Evolutionary conservation across 2,113 vertebrate species (phyloP).

Genomic region (Sorex araneus): DNA sequence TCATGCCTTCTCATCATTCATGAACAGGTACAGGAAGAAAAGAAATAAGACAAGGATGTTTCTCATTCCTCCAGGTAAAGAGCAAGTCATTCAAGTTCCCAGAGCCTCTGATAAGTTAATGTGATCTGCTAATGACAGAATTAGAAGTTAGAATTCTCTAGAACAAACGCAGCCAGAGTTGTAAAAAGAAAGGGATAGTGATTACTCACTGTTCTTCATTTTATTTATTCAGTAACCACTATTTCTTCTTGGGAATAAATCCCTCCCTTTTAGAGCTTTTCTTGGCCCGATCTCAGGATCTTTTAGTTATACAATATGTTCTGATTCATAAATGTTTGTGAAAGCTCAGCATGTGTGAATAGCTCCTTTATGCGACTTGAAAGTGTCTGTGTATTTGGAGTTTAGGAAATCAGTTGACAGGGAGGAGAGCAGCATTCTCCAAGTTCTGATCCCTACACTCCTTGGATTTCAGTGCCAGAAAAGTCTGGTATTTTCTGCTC

Average conservation of each 20-base stretch:
- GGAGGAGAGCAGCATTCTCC: not conserved
- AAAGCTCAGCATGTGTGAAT: not conserved
- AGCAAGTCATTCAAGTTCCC: not conserved
- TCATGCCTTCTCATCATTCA: not conserved
- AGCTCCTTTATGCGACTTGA: slow-evolving; percentile 38
- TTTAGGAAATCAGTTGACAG: slow-evolving; percentile 46
- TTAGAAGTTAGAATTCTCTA: not conserved
- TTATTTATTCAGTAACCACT: not conserved
- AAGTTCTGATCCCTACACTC: not conserved
- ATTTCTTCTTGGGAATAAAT: slow-evolving; percentile 34
- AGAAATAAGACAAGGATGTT: not conserved
- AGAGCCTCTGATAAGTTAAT: not conserved
- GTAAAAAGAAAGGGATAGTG: not conserved
- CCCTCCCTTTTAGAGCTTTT: slow-evolving; percentile 14
- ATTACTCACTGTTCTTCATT: not conserved
- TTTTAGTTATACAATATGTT: slow-evolving; percentile 42
- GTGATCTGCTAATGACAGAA: not conserved
- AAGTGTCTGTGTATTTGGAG: slow-evolving; percentile 8
- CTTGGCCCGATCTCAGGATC: slow-evolving; percentile 34
- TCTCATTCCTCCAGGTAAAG: not conserved
- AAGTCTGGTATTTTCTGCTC: not conserved
- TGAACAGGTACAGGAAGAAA: not conserved
- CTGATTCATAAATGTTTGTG: slow-evolving; percentile 38
- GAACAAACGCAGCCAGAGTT: not conserved
- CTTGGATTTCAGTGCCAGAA: not conserved